Evolutionary conservation across 2,888 invertebrate species (phyloP).

Genomic region (Drosophila mulleri): DNA sequence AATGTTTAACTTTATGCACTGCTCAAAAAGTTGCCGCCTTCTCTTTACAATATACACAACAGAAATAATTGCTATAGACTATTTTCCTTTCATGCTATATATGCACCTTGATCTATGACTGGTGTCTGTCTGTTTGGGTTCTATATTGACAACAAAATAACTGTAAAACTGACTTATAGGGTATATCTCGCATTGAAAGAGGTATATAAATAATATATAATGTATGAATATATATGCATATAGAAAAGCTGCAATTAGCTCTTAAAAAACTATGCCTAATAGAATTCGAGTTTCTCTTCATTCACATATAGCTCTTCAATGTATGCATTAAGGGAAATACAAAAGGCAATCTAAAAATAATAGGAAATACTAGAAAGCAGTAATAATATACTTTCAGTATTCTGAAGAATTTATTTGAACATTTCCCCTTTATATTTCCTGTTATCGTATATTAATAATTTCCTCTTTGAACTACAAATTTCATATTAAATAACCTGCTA

Average conservation of each 20-base stretch:
- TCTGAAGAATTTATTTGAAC: neutral
- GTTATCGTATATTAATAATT: too few species aligned
- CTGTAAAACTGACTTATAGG: conserved; percentile 3
- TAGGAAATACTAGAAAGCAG: neutral
- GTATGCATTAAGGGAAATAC: neutral
- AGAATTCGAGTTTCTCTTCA: conserved; percentile 14
- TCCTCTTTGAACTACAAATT: too few species aligned
- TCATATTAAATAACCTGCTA: too few species aligned
- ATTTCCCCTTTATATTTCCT: too few species aligned
- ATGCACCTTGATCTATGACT: conserved; percentile 74
- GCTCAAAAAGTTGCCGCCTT: conserved; percentile 54
- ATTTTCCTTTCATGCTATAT: conserved; percentile 5
- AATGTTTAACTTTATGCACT: conserved; percentile 80
- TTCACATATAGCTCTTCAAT: conserved; percentile 28
- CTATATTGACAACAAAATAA: neutral
- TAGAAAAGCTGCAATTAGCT: conserved; percentile 44
- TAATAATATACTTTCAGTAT: neutral
- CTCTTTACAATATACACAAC: conserved; percentile 80
- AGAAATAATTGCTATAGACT: conserved; percentile 55
- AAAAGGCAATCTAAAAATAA: neutral
- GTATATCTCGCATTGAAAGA: conserved; percentile 60
- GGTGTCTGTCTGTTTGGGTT: conserved; percentile 73
- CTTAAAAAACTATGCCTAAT: conserved; percentile 48
- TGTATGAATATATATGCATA: conserved; percentile 11
- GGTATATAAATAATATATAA: too few species aligned